phyloP scores from a whole-genome alignment of 2,888 invertebrate species.

The Sarcophaga caerulescens region DNA sequence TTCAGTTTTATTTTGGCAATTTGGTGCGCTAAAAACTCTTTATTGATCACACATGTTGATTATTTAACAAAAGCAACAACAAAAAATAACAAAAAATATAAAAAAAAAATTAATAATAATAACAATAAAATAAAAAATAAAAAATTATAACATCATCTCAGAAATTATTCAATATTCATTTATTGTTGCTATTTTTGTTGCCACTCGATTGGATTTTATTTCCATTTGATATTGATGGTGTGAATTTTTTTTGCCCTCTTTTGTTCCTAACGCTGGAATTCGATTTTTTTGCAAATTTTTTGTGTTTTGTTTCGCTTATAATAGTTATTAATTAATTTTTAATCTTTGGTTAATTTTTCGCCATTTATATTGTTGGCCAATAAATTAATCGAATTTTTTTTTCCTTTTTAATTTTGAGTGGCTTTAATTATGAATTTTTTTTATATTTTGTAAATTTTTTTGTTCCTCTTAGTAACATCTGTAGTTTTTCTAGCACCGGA shows the following conservation, averaged over 20 bases:
- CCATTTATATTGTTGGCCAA: slow-evolving; percentile 35
- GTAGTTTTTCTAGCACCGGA: too few species aligned
- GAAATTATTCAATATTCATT: slow-evolving; percentile 36
- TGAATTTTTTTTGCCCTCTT: neutral
- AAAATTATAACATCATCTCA: neutral
- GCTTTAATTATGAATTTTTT: slow-evolving; percentile 20
- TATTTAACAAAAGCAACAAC: neutral
- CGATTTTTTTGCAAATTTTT: slow-evolving; percentile 28
- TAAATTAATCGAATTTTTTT: slow-evolving; percentile 36
- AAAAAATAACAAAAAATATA: neutral
- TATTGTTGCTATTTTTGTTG: slow-evolving; percentile 1
- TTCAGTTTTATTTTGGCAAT: neutral
- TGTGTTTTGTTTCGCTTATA: neutral
- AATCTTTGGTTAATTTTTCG: slow-evolving; percentile 55
- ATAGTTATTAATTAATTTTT: slow-evolving; percentile 61
- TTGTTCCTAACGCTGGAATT: slow-evolving; percentile 9
- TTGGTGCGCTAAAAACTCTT: neutral
- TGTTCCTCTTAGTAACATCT: neutral
- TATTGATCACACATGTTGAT: neutral
- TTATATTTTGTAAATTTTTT: slow-evolving; percentile 39
- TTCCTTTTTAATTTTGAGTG: slow-evolving; percentile 9
- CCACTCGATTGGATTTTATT: neutral
- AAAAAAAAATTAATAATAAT: too few species aligned
- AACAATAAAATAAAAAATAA: too few species aligned
- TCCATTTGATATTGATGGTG: slow-evolving; percentile 18